A percentile compares a stretch with the other conserved stretches of the same genome.
These are phyloP conservation scores for Eurois occulta DNA, from an alignment of 2,888 invertebrate species.

Conservation along the genomic window DNA sequence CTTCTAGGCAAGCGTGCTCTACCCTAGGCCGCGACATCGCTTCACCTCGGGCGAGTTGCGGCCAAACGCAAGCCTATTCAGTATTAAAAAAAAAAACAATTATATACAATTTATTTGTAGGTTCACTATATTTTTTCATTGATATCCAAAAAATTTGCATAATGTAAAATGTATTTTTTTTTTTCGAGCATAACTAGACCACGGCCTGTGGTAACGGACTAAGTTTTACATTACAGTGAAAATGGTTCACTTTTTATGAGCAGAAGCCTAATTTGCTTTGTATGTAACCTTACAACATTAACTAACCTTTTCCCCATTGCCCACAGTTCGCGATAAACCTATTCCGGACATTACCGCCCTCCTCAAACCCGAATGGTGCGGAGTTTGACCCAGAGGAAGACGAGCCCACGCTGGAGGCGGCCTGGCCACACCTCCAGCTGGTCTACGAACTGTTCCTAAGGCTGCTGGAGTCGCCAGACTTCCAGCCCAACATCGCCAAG, in stretches of 20 bases:
- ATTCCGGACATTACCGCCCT: conserved; percentile 96
- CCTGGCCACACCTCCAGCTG: conserved; percentile 98
- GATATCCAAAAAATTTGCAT: neutral
- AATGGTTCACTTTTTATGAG: neutral
- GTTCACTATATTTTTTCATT: neutral
- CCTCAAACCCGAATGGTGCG: conserved; percentile 95
- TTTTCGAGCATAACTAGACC: neutral
- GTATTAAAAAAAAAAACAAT: too few relatives aligned
- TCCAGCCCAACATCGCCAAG: conserved; percentile 97
- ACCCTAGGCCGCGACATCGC: too few relatives aligned
- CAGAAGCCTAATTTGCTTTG: neutral
- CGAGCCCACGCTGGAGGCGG: conserved; percentile 98
- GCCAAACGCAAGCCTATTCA: too few relatives aligned
- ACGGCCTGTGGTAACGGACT: too few relatives aligned
- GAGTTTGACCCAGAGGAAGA: conserved; percentile 99
- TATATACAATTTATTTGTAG: neutral
- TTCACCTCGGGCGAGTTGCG: too few relatives aligned
- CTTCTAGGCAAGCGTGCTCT: too few relatives aligned
- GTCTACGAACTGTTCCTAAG: conserved; percentile 94
- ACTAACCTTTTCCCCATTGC: conserved; percentile 34
- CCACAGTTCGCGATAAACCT: conserved; percentile 95
- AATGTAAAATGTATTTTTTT: neutral
- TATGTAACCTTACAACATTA: neutral
- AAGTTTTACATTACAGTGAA: neutral
- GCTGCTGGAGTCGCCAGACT: conserved; percentile 97